phyloP scores from a whole-genome alignment of 2,797 vertebrate genomes.

The Euphonia xanthogaster region DNA sequence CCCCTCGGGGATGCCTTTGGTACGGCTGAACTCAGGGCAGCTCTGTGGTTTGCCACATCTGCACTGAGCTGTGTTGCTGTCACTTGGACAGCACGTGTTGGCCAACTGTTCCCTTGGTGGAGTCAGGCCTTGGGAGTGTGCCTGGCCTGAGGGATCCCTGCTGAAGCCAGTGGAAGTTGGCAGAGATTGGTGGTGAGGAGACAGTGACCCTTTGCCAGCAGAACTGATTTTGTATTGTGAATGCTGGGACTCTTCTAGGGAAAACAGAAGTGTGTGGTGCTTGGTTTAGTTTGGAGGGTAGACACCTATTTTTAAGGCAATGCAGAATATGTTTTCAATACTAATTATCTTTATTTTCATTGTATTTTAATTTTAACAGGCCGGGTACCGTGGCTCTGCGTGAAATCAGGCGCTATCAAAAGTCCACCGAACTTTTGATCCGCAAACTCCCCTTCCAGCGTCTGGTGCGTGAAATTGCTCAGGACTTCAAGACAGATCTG shows the following conservation, averaged over 20 bases:
- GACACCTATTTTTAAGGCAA: accelerated
- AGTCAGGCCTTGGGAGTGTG: not conserved
- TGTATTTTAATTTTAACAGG: not conserved
- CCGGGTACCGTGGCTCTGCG: constrained; percentile 83
- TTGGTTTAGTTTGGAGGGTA: not conserved
- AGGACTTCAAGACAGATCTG: constrained; percentile 87
- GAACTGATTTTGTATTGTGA: not conserved
- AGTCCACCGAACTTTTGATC: constrained; percentile 85
- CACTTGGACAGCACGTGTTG: not conserved
- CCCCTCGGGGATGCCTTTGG: accelerated
- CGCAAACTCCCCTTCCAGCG: constrained; percentile 85
- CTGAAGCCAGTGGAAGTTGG: not conserved
- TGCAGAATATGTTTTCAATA: not conserved
- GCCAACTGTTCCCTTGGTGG: too few species aligned
- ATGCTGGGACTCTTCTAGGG: accelerated
- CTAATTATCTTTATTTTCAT: not conserved
- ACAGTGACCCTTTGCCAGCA: accelerated
- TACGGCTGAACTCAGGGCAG: accelerated
- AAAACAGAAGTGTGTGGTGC: accelerated
- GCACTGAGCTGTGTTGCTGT: accelerated
- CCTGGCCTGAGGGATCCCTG: not conserved
- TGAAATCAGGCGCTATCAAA: constrained; percentile 85
- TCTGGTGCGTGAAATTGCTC: constrained; percentile 85
- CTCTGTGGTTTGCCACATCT: accelerated
- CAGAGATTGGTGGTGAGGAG: accelerated